A percentile compares a stretch with the other conserved stretches of the same genome.
Evolutionary conservation across 2,797 vertebrate species (phyloP).

Genomic region (Syncerus caffer): DNA sequence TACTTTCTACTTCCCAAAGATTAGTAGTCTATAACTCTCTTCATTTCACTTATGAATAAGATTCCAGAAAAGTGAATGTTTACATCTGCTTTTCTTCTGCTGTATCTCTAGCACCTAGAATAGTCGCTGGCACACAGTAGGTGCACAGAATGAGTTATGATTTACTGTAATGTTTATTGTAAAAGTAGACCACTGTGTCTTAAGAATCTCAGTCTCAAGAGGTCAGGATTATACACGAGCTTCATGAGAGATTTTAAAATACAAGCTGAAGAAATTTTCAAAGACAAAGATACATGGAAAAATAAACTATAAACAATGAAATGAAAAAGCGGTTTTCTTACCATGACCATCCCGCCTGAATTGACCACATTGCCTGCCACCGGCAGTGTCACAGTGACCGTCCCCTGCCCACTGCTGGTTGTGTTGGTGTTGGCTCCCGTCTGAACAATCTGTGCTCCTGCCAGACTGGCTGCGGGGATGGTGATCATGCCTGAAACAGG

Average conservation of each 20-base stretch:
- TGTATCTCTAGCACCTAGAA: neutral
- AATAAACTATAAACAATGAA: neutral
- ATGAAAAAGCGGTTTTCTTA: constrained; percentile 76
- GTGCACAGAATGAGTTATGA: neutral
- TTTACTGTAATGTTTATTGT: neutral
- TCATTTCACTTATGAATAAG: constrained; percentile 5
- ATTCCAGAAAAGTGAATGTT: neutral
- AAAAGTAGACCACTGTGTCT: neutral
- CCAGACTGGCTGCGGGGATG: constrained; percentile 96
- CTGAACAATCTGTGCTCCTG: constrained; percentile 98
- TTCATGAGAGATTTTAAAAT: neutral
- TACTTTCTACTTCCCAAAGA: neutral
- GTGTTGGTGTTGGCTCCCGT: constrained; percentile 95
- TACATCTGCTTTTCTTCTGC: neutral
- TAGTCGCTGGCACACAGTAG: neutral
- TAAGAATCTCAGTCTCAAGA: neutral
- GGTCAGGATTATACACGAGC: neutral
- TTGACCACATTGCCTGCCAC: constrained; percentile 98
- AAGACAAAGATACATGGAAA: neutral
- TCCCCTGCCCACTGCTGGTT: constrained; percentile 96
- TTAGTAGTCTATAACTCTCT: neutral
- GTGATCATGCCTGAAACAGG: constrained; percentile 98
- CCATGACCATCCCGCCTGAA: constrained; percentile 99
- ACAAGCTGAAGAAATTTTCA: neutral
- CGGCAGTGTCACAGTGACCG: constrained; percentile 97